These are phyloP conservation scores for Cercopithecus mitis DNA, from an alignment of 2,797 vertebrate species.

Conservation along the genomic window DNA sequence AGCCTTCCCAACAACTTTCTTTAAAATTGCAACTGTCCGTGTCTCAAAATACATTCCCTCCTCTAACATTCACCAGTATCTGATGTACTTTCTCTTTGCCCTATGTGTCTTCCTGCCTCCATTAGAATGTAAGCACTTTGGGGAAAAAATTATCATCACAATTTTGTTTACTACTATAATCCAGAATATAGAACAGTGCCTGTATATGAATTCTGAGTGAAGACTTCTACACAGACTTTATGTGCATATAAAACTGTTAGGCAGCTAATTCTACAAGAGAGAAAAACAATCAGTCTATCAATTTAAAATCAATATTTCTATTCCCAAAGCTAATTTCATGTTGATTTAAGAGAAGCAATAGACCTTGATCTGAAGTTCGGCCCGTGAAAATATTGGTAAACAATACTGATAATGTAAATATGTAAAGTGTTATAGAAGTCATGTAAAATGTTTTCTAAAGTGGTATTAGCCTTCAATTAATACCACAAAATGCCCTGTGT, in stretches of 20 bases:
- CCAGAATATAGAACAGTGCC: neutral
- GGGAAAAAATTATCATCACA: neutral
- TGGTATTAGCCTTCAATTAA: neutral
- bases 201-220: neutral
- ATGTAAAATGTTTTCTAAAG: neutral
- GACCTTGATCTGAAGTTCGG: neutral
- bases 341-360: neutral
- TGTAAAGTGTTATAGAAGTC: neutral
- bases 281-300: neutral
- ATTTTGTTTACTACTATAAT: neutral
- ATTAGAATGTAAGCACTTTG: neutral
- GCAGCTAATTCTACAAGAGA: neutral
- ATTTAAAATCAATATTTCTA: slow-evolving; percentile 1
- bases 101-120: neutral
- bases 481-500: neutral
- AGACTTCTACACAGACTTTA: neutral
- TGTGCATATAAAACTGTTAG: neutral
- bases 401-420: neutral
- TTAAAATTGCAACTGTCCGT: neutral
- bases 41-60: neutral
- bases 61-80: neutral
- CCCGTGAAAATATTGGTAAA: neutral
- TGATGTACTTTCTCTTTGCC: neutral
- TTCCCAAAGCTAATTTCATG: neutral
- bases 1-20: neutral